These are phyloP conservation scores for Epizoanthus ramosus DNA, from an alignment of 92 coral and sea anemone species.

Conservation along the genomic window DNA sequence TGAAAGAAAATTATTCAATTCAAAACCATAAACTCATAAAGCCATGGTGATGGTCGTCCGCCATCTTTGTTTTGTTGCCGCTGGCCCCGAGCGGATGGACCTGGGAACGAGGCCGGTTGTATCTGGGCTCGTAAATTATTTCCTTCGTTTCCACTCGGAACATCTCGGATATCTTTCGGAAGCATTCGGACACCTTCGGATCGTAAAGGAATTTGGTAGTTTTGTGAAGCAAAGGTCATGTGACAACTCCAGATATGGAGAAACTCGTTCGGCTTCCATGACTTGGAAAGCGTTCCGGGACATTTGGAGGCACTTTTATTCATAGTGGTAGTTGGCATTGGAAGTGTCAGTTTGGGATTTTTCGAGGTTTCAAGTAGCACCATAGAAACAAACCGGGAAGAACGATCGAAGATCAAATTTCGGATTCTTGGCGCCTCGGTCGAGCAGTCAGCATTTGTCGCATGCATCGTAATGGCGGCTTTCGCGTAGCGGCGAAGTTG, in stretches of 20 bases:
- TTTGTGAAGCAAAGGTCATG: conserved; percentile 72
- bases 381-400: conserved; percentile 12
- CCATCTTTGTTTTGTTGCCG: not conserved
- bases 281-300: conserved; percentile 29
- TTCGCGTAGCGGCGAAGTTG: conserved; percentile 59
- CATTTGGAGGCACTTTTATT: conserved; percentile 29
- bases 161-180: conserved; percentile 41
- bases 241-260: conserved; percentile 47
- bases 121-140: not conserved
- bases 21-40: not conserved
- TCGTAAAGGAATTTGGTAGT: conserved; percentile 63
- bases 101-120: too few species aligned
- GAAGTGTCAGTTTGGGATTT: conserved; percentile 4
- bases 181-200: conserved; percentile 51
- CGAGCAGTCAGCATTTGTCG: conserved; percentile 74
- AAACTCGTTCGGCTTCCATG: conserved; percentile 46
- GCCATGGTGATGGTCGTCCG: too few species aligned
- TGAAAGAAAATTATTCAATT: too few species aligned
- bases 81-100: not conserved
- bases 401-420: conserved; percentile 57
- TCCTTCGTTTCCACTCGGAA: not conserved
- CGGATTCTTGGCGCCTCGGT: conserved; percentile 75
- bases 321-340: conserved; percentile 9
- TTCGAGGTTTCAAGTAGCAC: not conserved
- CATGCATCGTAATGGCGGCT: conserved; percentile 74